Conservation (phyloP, 1,140 invertebrate species). For the Dufourea novaeangliae region DNA sequence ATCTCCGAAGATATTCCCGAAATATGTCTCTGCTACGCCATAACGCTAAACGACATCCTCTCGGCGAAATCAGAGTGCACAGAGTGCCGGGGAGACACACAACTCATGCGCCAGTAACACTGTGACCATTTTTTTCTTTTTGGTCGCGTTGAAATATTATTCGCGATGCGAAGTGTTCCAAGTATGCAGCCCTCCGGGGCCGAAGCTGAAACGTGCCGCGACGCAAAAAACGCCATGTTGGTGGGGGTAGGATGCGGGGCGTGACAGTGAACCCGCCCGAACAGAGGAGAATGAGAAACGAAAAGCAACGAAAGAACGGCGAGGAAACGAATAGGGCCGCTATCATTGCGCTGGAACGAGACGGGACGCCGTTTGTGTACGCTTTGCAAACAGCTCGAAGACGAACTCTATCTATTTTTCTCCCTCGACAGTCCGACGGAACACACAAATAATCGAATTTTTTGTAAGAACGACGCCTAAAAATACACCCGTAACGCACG, state of each 20-base stretch:
- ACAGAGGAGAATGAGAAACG: conserved; percentile 9
- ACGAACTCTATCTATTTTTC: too few species aligned
- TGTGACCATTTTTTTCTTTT: too few species aligned
- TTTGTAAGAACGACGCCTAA: conserved; percentile 22
- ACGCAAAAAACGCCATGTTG: conserved; percentile 7
- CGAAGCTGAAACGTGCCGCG: conserved; percentile 5
- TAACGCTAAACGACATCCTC: too few species aligned
- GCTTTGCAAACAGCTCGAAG: too few species aligned
- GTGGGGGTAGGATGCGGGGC: neutral
- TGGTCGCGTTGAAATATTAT: neutral
- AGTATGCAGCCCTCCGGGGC: neutral
- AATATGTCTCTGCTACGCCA: too few species aligned
- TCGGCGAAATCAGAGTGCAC: too few species aligned
- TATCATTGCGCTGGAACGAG: neutral
- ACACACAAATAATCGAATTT: conserved; percentile 30
- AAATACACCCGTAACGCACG: conserved; percentile 10
- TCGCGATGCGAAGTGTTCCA: conserved; percentile 1
- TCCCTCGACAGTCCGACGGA: too few species aligned
- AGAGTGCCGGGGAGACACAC: too few species aligned
- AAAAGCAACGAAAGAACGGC: neutral
- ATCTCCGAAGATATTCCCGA: too few species aligned
- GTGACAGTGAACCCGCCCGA: neutral
- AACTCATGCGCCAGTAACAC: too few species aligned
- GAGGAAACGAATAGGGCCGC: conserved; percentile 9
- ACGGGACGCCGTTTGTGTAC: neutral